Base-by-base conservation (phyloP, 2,797 vertebrate species). In the Sebastes elongatus region DNA sequence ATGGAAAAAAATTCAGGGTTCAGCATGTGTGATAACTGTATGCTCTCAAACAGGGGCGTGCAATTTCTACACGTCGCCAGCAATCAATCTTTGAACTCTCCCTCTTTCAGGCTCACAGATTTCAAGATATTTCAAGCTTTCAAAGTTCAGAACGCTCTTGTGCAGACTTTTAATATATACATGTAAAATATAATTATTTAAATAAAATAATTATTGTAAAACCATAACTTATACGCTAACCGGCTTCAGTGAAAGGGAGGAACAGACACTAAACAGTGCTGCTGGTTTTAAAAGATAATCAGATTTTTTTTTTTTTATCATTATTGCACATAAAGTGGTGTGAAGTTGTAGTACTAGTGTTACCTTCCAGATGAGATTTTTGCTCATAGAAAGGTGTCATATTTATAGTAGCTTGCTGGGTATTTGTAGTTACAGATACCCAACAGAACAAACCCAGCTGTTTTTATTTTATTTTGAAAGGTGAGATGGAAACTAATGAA, bases 261-360 rank as follows among this genome's bases (percentile, higher is more conserved):
- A 72, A 75, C 64, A 71, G 65, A 87, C 86, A 81, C 81, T 88
- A 78, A 91, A 89, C 64, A 76, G 89, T 84, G 89, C 90, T 91
- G 91, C 91, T 89, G 89, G 72, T 89, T 91, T 82, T 79, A 67
- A 85, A 86, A 88, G 88, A 90, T 91, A 89, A 93, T 92, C 86
- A 87, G 70, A 83, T 88, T 89, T 84, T 64, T 76, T 89, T 30
- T 73, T 89, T 83, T 28, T 80, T 64, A 11, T 78, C 49, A 60
- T 86, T 86, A 86, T 87, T 82, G 88, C 92, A 91, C 88, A 88
- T 81, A 78, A 42, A 55, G 74, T 91, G 84, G 86, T 92, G 91
- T 93, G 85, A 89, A 86, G 87, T 83, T 27, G 83, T 93, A 91
- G 86, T 87, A 42, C 72, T 89, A 81, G 86, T 88, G 74, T 88